Conservation (phyloP, 1,140 invertebrate species). For the Euglossa dilemma region DNA sequence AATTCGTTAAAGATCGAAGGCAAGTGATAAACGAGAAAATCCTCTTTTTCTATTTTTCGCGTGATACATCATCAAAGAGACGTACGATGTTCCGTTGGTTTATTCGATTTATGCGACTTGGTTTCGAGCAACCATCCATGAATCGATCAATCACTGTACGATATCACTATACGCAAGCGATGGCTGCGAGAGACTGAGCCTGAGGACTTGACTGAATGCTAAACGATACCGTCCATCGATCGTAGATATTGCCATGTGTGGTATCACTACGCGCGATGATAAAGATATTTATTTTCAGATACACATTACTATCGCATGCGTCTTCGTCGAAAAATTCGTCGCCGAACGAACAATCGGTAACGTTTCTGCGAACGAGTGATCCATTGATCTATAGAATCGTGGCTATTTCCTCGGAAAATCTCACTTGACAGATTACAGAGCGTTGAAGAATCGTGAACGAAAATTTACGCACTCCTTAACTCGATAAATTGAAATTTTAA, state of each 20-base stretch:
- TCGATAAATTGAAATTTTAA: too few relatives aligned
- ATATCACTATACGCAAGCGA: background rate
- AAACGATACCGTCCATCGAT: constrained; percentile 41
- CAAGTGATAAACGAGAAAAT: background rate
- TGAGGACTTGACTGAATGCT: background rate
- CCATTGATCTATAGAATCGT: too few relatives aligned
- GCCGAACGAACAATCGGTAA: background rate
- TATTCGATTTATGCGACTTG: background rate
- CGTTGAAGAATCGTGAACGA: too few relatives aligned
- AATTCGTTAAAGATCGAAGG: background rate
- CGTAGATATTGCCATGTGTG: constrained; percentile 10
- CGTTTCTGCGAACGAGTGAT: too few relatives aligned
- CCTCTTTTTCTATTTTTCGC: background rate
- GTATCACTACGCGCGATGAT: constrained; percentile 8
- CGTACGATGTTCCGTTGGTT: background rate
- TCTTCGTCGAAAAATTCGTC: too few relatives aligned
- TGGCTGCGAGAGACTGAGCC: background rate
- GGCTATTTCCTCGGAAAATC: too few relatives aligned
- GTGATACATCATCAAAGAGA: background rate
- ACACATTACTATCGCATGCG: background rate
- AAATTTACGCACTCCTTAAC: too few relatives aligned
- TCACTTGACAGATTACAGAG: too few relatives aligned
- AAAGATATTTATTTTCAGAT: constrained; percentile 37
- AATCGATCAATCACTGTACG: background rate
- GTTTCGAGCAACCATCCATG: background rate